Evolutionary conservation across 2,888 invertebrate genomes (phyloP).

Genomic region (Hydriomena furcata): DNA sequence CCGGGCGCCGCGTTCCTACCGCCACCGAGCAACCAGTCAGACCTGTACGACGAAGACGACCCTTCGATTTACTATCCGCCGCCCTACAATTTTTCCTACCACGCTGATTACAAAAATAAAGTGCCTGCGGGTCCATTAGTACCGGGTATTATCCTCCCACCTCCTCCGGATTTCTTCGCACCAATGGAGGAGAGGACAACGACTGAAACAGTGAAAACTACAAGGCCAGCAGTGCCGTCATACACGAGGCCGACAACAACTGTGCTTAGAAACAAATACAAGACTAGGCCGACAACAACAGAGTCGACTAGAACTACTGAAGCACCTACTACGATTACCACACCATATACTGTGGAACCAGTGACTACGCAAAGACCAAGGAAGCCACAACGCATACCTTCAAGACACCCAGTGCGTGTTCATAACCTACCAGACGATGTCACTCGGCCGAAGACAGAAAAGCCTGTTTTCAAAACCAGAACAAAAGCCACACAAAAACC

Average conservation of each 20-base stretch:
- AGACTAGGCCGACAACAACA: slow-evolving; percentile 70
- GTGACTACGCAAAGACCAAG: slow-evolving; percentile 66
- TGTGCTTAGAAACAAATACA: slow-evolving; percentile 65
- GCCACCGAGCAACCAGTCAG: slow-evolving; percentile 89
- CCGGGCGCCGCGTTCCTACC: slow-evolving; percentile 84
- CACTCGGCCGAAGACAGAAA: slow-evolving; percentile 70
- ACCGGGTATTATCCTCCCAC: slow-evolving; percentile 94
- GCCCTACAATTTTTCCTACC: slow-evolving; percentile 94
- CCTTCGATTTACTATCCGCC: slow-evolving; percentile 96
- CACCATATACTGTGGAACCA: slow-evolving; percentile 67
- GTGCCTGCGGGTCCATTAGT: slow-evolving; percentile 94
- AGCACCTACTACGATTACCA: slow-evolving; percentile 67
- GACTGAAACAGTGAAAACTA: slow-evolving; percentile 57
- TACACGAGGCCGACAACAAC: slow-evolving; percentile 52
- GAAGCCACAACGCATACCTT: slow-evolving; percentile 68
- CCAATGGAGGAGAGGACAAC: slow-evolving; percentile 83
- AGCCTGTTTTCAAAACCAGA: slow-evolving; percentile 72
- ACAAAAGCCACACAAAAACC: slow-evolving; percentile 79
- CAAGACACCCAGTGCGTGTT: slow-evolving; percentile 71
- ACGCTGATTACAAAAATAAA: slow-evolving; percentile 88
- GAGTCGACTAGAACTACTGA: slow-evolving; percentile 64
- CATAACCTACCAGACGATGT: slow-evolving; percentile 70
- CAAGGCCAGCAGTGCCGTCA: slow-evolving; percentile 50
- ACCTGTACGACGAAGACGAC: slow-evolving; percentile 94
- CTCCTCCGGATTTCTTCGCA: slow-evolving; percentile 94